Conservation (phyloP, 2,797 vertebrate genomes). For the Rhinella marina region DNA sequence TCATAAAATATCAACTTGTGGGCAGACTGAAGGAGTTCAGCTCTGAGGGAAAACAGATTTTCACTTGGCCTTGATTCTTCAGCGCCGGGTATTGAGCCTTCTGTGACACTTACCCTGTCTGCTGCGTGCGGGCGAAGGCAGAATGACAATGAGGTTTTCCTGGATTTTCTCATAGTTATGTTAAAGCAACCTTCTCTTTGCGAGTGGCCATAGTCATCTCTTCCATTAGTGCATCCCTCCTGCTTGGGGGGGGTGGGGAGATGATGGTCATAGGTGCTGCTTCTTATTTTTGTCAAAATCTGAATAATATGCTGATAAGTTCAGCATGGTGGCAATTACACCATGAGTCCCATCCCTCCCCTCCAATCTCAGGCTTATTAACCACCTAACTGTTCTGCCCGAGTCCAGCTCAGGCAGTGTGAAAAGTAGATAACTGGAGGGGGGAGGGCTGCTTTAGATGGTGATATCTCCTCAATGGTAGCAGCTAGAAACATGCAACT, state of each 20-base stretch:
- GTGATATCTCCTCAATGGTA: no score
- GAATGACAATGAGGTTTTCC: conserved; percentile 1
- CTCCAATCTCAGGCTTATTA: no score
- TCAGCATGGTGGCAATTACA: no score
- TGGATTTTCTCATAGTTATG: neutral
- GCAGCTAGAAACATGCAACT: no score
- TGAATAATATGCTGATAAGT: no score
- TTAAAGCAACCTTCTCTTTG: neutral
- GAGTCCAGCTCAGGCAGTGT: no score
- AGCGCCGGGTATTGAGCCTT: neutral
- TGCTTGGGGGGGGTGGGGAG: neutral
- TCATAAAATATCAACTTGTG: neutral
- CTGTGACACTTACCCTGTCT: neutral
- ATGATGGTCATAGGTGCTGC: neutral
- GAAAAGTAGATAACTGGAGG: no score
- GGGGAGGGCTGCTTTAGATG: no score
- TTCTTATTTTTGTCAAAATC: no score
- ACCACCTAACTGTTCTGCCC: no score
- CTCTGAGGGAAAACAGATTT: neutral
- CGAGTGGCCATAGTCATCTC: neutral
- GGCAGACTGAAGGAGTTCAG: neutral
- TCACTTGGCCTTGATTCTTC: neutral
- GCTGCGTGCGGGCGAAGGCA: neutral
- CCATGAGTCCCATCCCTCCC: no score
- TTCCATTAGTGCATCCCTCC: neutral